Base-by-base conservation (phyloP, 2,888 invertebrate species). In the Agrochola litura region DNA sequence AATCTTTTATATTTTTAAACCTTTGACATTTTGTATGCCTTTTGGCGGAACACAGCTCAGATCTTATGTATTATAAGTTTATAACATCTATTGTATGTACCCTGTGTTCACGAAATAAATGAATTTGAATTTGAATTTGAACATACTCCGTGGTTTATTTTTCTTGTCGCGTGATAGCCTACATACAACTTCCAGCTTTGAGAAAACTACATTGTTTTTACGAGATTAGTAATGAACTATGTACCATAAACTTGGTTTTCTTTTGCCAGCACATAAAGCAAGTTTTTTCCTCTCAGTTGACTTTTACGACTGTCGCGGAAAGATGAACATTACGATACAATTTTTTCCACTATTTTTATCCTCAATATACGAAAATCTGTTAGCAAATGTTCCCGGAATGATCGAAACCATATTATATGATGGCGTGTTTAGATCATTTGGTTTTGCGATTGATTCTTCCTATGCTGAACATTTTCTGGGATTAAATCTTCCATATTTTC, bases 191-290 rank as follows among this genome's bases (percentile, higher is more conserved):
- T 5, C 52, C 49, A 46, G 37, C 52, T 30, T 70, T n/a, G 1
- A 71, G 56, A 68, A 80, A 80, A 80, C 75, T 84, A 80, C 14
- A 74, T 63, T 37, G 56, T 81, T 81, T 77, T 85, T 81, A 85
- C 66, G 85, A 72, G 49, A 73, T 76, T 56, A 68, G 64, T 66
- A 83, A 76, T 69, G 76, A 69, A 77, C 82, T 76, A 73, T 83
- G 54, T 65, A n/a, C 12, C 66, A 73, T 84, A 83, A 82, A 76
- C 41, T 75, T 54, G 70, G 46, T 58, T 81, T 76, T 81, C 64
- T 81, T 77, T 85, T 85, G 61, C 85, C 85, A 73, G 73, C n/a
- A 73, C 82, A 83, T 85, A 84, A 83, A 83, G 77, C 85, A 77
- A 70, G 77, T 52, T 73, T 73, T 30, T 83, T 82, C 85, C 82